Base-by-base conservation (phyloP, 2,888 invertebrate genomes). In the Acleris emargana region DNA sequence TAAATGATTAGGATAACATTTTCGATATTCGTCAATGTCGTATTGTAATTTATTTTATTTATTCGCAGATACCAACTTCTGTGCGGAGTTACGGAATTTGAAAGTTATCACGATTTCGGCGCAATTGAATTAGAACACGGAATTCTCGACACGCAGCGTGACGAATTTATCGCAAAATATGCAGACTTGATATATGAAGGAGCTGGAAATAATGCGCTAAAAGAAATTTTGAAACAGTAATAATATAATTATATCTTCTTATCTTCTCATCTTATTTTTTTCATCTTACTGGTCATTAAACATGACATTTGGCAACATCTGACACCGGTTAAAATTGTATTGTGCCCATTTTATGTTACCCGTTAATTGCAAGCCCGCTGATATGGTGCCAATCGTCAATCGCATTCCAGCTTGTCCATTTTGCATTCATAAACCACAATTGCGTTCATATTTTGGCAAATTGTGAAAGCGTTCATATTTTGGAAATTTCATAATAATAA, bases 51-150 rank as follows among this genome's bases (percentile, higher is more conserved):
- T 6, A 25, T 47, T 42, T 42, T 43, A 18, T 51, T 17, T 22
- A 55, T 62, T 74, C 77, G 38, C 84, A 97, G 97, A 76, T 97
- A 96, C 84, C 97, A 98, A 84, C 91, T 98, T 71, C 93, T 98
- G 84, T 96, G 96, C 78, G 98, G 98, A 22, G 95, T 97, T 62
- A 96, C 97, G 18, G 96, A 97, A 86, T 87, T 95, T 71, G 97
- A 97, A 83, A 96, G 96, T 75, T 96, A 96, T 81, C 95, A 97
- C 79, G 93, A 96, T 69, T 93, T 97, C 71, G 95, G 95, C 60
- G 95, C 95, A 17, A 94, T 95, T 51, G 95, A 95, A 69, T 86
- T 97, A 25, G 93, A 95, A 66, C 94, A 96, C 70, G 97, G 97
- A 17, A 93, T 97, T 79, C 83, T 95, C 69, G 96, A 96, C 80